Evolutionary conservation across 2,888 invertebrate genomes (phyloP), one percentile per base, ranked within the genome.

Genomic region (Agrenia bidenticulata): DNA sequence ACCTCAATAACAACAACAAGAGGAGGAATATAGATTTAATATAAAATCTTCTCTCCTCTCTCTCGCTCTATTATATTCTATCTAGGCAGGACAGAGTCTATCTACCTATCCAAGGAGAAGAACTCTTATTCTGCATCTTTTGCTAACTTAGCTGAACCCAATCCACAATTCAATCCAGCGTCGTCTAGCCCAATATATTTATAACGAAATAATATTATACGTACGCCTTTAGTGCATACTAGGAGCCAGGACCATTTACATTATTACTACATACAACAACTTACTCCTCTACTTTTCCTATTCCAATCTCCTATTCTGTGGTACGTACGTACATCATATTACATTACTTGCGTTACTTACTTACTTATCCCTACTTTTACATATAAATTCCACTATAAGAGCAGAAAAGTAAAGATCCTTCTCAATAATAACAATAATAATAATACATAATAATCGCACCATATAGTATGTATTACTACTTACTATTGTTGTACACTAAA

Each of bases 211-310:
- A 37, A 57, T 41, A 37, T 57, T 57, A 57, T 57, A 57, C 56
- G 27, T 57, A 24, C 41, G 56, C 27, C 56, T 57, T 57, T 57
- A 57, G 56, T 57, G 37, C 56, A 32, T 24, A 27, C 32, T 41
- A 63, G 57, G 49, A 57, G 49, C 56, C 41, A 57, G 56, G 41
- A 57, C 56, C 51, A 60, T 60, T 60, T 50, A 55, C 27, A 51
- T 51, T 51, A 51, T 51, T 24, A 51, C 26, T 51, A 51, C 51
- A 51, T 21, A 51, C 21, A 51, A 17, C 15, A 51, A 17, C 24
- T 55, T 55, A 55, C 32, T 55, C 55, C 51, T 51, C 19, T 24
- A 17, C 9, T 7, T 49, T 24, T 51, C 13, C 51, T 32, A 32
- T 19, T 45, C 17, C 45, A 17, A 45, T 45, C 19, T 19, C 19